A percentile compares a stretch with the other conserved stretches of the same genome.
Evolutionary conservation across 1,140 invertebrate genomes (phyloP).

Genomic region (Aphelinus atriplicis): DNA sequence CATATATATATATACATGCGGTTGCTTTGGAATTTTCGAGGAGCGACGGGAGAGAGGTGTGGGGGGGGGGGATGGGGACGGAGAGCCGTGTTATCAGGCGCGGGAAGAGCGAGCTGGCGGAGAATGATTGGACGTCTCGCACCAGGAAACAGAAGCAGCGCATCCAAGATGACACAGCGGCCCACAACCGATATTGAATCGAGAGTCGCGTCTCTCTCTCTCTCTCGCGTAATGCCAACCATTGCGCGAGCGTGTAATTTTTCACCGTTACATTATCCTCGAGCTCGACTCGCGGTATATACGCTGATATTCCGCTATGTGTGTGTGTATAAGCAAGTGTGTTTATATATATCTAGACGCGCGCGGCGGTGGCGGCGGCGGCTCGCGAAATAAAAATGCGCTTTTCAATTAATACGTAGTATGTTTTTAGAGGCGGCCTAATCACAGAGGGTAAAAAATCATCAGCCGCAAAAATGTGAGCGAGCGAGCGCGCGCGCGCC

Average conservation of each 20-base stretch:
- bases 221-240: constrained; percentile 5
- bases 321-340: neutral
- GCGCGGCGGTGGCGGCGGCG: neutral
- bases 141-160: too few relatives aligned
- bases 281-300: neutral
- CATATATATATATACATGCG: too few relatives aligned
- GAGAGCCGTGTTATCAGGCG: too few relatives aligned
- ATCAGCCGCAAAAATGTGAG: constrained; percentile 23
- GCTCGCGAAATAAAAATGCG: constrained; percentile 14
- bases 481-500: neutral
- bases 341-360: neutral
- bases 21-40: too few relatives aligned
- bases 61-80: too few relatives aligned
- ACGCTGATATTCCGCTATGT: too few relatives aligned
- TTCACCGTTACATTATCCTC: constrained; percentile 27
- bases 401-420: constrained; percentile 36
- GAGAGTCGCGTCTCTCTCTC: too few relatives aligned
- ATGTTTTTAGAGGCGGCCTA: constrained; percentile 27
- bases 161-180: too few relatives aligned
- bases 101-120: too few relatives aligned
- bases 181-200: too few relatives aligned
- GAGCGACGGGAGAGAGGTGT: too few relatives aligned
- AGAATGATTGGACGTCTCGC: too few relatives aligned
- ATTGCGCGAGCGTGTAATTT: constrained; percentile 14
- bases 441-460: constrained; percentile 25